Conservation (phyloP, 2,113 vertebrate species). For the Cyanoderma ruficeps region DNA sequence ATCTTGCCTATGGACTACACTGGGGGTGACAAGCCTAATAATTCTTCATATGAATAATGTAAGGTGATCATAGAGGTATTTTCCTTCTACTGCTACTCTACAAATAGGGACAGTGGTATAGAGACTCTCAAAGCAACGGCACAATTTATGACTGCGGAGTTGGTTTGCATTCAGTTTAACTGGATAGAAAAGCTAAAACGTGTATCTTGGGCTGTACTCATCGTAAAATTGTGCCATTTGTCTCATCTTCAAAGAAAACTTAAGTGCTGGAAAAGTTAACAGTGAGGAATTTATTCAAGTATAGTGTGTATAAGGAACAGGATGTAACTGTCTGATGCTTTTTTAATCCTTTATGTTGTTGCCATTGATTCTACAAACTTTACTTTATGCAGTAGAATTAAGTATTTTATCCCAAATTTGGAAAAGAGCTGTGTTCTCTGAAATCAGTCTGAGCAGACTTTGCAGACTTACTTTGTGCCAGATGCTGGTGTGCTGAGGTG, state of each 20-base stretch:
- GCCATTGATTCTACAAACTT: not conserved
- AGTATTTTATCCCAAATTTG: not conserved
- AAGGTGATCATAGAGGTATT: not conserved
- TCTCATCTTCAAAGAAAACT: not conserved
- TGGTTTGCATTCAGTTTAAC: not conserved
- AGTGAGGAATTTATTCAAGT: not conserved
- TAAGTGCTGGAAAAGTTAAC: not conserved
- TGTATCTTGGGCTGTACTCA: not conserved
- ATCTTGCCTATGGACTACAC: not conserved
- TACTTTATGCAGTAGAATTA: not conserved
- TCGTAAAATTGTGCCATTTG: not conserved
- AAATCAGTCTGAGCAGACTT: not conserved
- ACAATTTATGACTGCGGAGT: not conserved
- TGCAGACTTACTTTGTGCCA: not conserved
- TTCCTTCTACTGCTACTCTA: not conserved
- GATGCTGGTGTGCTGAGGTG: not conserved
- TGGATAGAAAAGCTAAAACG: not conserved
- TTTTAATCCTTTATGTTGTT: not conserved
- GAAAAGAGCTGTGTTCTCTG: not conserved
- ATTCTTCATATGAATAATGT: not conserved
- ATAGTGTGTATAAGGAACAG: not conserved
- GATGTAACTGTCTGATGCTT: not conserved
- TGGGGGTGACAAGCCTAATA: not conserved
- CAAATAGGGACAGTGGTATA: not conserved
- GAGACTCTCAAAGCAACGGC: not conserved